These are phyloP conservation scores for Lichenostomus cassidix DNA, from an alignment of 2,113 vertebrate genomes.

Conservation along the genomic window DNA sequence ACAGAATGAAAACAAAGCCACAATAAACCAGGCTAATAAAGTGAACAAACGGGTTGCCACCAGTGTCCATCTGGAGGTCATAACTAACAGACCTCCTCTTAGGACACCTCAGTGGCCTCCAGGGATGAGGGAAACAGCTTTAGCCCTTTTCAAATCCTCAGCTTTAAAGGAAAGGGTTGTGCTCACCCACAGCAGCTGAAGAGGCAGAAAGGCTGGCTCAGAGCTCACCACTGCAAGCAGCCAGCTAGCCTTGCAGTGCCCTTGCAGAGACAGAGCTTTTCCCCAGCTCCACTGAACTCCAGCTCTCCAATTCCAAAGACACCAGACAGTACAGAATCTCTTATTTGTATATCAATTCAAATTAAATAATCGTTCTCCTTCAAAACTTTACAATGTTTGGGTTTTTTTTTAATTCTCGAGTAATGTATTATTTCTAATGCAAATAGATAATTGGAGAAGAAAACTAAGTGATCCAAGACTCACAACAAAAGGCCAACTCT, in stretches of 20 bases:
- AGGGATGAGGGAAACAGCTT: neutral
- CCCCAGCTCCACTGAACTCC: neutral
- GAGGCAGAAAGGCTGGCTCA: neutral
- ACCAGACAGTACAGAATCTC: neutral
- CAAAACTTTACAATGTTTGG: neutral
- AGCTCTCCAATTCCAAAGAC: neutral
- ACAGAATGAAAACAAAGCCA: neutral
- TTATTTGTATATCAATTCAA: neutral
- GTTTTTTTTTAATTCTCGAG: neutral
- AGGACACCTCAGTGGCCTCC: neutral
- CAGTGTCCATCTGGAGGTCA: neutral
- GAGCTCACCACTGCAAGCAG: accelerated
- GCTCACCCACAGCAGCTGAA: neutral
- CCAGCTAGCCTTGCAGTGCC: too few species aligned
- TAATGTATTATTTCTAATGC: neutral
- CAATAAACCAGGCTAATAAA: neutral
- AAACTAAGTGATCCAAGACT: neutral
- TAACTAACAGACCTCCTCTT: neutral
- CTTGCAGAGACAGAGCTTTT: accelerated
- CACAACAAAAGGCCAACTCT: neutral
- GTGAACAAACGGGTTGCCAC: neutral
- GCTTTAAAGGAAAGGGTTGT: neutral
- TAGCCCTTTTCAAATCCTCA: neutral
- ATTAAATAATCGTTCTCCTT: neutral
- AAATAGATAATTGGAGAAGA: neutral